These are phyloP conservation scores for Aphidius ervi DNA, from an alignment of 1,140 invertebrate genomes.

Conservation along the genomic window DNA sequence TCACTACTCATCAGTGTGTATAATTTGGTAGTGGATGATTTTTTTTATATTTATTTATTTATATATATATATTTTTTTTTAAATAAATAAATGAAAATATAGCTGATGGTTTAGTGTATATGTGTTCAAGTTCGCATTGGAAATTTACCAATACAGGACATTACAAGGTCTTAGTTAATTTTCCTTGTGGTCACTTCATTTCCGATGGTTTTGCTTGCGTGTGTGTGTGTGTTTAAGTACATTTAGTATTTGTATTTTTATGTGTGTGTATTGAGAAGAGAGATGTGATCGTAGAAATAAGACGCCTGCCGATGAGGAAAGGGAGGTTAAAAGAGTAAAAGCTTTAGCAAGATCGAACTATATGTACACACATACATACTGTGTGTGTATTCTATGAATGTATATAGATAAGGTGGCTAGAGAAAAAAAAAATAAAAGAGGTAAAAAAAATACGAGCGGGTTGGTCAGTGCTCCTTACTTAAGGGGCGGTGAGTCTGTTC, in stretches of 20 bases:
- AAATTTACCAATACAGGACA: slow-evolving; percentile 37
- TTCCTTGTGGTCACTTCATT: slow-evolving; percentile 24
- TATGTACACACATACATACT: too few relatives aligned
- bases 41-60: not conserved
- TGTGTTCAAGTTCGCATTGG: slow-evolving; percentile 13
- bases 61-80: too few relatives aligned
- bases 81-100: too few relatives aligned
- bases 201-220: slow-evolving; percentile 15
- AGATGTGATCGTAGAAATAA: slow-evolving; percentile 21
- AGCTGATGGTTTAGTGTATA: too few relatives aligned
- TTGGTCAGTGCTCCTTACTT: slow-evolving; percentile 52
- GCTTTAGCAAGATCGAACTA: not conserved
- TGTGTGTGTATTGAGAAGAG: slow-evolving; percentile 6
- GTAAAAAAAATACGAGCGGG: slow-evolving; percentile 18
- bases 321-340: slow-evolving; percentile 10
- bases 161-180: slow-evolving; percentile 43
- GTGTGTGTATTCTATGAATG: too few relatives aligned
- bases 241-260: too few relatives aligned
- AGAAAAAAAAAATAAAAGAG: not conserved
- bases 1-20: not conserved
- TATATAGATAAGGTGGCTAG: too few relatives aligned
- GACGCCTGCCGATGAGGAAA: slow-evolving; percentile 22
- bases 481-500: slow-evolving; percentile 50
- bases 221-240: too few relatives aligned
- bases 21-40: not conserved